A percentile compares a stretch with the other conserved stretches of the same genome.
Evolutionary conservation across 2,797 vertebrate species (phyloP).

Genomic region (Eremophila alpestris): DNA sequence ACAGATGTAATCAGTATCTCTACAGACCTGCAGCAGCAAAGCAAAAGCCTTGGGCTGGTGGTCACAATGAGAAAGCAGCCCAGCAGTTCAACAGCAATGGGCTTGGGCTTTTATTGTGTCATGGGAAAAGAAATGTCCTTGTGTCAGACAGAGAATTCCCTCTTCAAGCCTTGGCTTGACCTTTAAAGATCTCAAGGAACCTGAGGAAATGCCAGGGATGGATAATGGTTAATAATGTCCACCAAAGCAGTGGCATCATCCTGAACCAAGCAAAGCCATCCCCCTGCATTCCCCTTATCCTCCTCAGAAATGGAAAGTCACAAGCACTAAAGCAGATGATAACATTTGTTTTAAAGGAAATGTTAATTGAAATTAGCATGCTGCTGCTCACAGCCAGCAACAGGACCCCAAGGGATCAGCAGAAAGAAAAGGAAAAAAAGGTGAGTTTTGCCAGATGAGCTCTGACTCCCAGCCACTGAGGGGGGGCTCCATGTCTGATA

Average conservation of each 20-base stretch:
- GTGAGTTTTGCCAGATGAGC: slow-evolving; percentile 5
- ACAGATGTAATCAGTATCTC: background rate
- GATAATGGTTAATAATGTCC: background rate
- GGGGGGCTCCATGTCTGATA: background rate
- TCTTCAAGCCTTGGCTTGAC: background rate
- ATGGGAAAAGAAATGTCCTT: background rate
- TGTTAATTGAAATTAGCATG: slow-evolving; percentile 54
- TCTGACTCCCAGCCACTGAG: background rate
- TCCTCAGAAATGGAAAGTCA: background rate
- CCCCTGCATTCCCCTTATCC: background rate
- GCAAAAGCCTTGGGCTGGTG: background rate
- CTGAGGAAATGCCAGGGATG: background rate
- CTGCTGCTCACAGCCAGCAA: slow-evolving; percentile 1
- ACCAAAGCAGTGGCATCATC: background rate
- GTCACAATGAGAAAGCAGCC: background rate
- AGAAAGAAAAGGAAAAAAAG: background rate
- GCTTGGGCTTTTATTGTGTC: background rate
- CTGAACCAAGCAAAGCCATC: background rate
- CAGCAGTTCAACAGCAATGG: background rate
- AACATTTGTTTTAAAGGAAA: slow-evolving; percentile 49
- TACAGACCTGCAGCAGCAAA: background rate
- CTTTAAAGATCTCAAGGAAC: background rate
- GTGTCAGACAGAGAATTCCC: background rate
- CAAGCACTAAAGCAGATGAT: background rate
- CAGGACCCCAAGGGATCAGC: background rate